Evolutionary conservation across 2,797 vertebrate genomes (phyloP), one percentile per base, ranked within the genome.

Genomic region (Tadarida brasiliensis): DNA sequence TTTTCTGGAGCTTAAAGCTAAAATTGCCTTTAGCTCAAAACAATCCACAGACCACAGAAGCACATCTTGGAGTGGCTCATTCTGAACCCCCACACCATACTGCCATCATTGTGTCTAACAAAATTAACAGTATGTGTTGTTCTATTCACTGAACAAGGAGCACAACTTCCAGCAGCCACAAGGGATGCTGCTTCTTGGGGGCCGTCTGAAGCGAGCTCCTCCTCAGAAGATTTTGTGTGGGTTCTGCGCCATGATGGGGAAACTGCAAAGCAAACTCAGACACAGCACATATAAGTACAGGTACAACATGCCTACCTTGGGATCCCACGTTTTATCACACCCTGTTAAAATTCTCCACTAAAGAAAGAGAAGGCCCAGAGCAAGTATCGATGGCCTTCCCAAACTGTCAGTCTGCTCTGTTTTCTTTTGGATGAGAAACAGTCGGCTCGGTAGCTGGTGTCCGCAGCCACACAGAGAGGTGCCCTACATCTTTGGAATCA

Each of bases 191-290:
- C 71, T 71, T 70, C 81, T 56, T 16, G 35, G 73, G 85, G 26
- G 39, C 76, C 84, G 44, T 1, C 54, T 0, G 1, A 89, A 92
- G 30, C 78, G 4, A 61, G n/a, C 65, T 5, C 3, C 2, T 28
- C 90, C 30, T 59, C 4, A 11, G 71, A 76, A 87, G 74, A 93
- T 1, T 30, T 67, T 39, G 2, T 51, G 39, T 74, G 3, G 35
- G 7, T 39, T 67, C 77, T 1, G 0, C 70, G 9, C 1, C 2
- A 28, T 30, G 78, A 99, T 99, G 99, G 99, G 99, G 51, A 99
- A 99, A 96, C 98, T 99, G 78, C 99, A 99, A 97, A 99, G 99
- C 98, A 99, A 99, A 98, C 98, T 99, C 97, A 99, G 98, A 95
- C 98, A 98, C 95, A 98, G 98, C 96, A 98, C 99, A 30, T 98